Conservation (phyloP, 2,113 vertebrate species). For the Bujurquina vittata region DNA sequence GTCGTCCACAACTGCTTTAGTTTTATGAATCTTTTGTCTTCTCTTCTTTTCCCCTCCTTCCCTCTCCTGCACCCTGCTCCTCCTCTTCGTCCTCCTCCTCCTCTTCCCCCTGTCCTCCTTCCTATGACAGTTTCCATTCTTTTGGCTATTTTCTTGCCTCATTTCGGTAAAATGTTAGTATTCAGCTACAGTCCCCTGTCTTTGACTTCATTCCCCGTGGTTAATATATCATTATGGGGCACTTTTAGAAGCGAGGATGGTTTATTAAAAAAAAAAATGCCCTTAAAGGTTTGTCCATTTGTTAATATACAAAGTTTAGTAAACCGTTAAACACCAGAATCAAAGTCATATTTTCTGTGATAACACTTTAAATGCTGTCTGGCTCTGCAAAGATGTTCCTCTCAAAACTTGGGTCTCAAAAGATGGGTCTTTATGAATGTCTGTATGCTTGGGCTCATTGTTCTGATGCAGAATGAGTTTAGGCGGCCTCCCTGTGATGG, state of each 20-base stretch:
- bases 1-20: conserved; percentile 69
- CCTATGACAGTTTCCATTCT: conserved; percentile 38
- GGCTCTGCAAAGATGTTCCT: neutral
- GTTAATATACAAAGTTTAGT: neutral
- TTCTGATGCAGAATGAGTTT: neutral
- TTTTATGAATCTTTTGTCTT: conserved; percentile 76
- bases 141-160: conserved; percentile 7
- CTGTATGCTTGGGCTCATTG: too few relatives aligned
- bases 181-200: neutral
- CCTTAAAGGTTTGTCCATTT: neutral
- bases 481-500: neutral
- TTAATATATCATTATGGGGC: neutral
- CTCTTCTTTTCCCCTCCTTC: conserved; percentile 66
- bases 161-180: neutral
- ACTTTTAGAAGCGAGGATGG: neutral
- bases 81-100: conserved; percentile 33
- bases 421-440: neutral
- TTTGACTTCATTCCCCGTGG: neutral
- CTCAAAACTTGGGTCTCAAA: neutral
- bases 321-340: neutral
- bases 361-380: neutral
- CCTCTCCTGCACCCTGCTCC: conserved; percentile 46
- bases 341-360: neutral
- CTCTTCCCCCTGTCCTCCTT: conserved; percentile 41
- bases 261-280: neutral